phyloP scores from a whole-genome alignment of 2,797 vertebrate species.

The Lepidocolaptes lacrymiger region DNA sequence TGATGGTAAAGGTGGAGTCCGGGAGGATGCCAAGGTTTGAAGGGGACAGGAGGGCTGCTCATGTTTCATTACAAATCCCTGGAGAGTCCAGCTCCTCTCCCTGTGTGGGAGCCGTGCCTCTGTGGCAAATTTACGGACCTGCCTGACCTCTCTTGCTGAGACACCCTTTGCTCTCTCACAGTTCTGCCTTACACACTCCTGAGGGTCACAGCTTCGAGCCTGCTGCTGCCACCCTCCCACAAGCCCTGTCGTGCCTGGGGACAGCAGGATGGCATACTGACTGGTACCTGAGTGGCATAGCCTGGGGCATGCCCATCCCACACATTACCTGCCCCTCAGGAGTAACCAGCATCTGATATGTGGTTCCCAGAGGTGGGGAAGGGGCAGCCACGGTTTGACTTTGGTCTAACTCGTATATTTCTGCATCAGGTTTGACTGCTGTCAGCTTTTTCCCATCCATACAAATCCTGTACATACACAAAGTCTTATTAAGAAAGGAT shows the following conservation, averaged over 20 bases:
- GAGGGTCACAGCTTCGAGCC: neutral
- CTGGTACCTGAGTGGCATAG: neutral
- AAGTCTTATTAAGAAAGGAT: slow-evolving; percentile 24
- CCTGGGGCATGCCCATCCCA: neutral
- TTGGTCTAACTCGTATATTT: neutral
- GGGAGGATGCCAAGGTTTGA: neutral
- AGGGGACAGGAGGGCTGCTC: neutral
- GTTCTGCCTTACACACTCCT: neutral
- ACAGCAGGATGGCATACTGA: neutral
- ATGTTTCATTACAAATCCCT: neutral
- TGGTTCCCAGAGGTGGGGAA: neutral
- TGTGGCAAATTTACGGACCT: neutral
- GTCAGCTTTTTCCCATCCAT: neutral
- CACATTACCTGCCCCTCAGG: neutral
- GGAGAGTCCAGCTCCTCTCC: neutral
- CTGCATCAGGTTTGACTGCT: neutral
- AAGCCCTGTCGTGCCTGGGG: rapidly evolving
- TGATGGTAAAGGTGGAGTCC: neutral
- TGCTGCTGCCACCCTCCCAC: neutral
- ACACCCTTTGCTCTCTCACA: neutral
- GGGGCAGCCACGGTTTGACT: neutral
- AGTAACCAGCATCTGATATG: neutral
- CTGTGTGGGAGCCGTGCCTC: neutral
- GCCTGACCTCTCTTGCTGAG: neutral
- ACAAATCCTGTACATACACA: neutral